Base-by-base conservation (phyloP, 2,888 invertebrate genomes). In the Xanthorhoe designata region DNA sequence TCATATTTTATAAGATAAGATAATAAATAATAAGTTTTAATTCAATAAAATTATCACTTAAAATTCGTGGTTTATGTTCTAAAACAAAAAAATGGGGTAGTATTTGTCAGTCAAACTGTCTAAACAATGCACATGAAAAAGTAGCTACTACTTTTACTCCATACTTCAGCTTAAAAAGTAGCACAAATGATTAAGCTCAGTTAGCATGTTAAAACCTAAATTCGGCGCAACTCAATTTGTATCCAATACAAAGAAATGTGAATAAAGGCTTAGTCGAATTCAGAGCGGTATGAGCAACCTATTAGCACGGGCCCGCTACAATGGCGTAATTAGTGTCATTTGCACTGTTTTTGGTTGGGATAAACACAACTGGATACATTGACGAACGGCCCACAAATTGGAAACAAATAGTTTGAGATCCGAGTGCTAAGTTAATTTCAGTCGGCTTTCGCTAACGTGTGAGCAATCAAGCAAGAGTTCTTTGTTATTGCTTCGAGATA, bases 341-440 rank as follows among this genome's bases (percentile, higher is more conserved):
- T 86, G 91, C 91, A 91, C 91, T 91, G 82, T 91, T 91, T 90
- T 90, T 88, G 90, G 89, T 89, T 82, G 90, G 90, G 92, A 92
- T 92, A 87, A 91, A 92, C 90, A 91, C 85, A 88, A 86, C 82
- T 84, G 84, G 78, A 83, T 83, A 88, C 84, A 88, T 87, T 92
- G 91, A 90, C 87, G 88, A 86, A 74, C 82, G 45, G 57, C 61
- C n/a, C 68, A 87, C 89, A 90, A 92, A 91, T 92, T 92, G 90
- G 90, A 84, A 87, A 84, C 89, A 90, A 92, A 91, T 91, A 85
- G 88, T 88, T 83, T 81, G 82, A 80, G 83, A 83, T 80, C 74
- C 76, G 83, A 75, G 91, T 92, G 92, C 87, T 93, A 92, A 92
- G 86, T 92, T 88, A 90, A 92, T 92, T 92, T 91, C 89, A 85